phyloP scores from a whole-genome alignment of 2,113 vertebrate genomes.

The Deroptyus accipitrinus region DNA sequence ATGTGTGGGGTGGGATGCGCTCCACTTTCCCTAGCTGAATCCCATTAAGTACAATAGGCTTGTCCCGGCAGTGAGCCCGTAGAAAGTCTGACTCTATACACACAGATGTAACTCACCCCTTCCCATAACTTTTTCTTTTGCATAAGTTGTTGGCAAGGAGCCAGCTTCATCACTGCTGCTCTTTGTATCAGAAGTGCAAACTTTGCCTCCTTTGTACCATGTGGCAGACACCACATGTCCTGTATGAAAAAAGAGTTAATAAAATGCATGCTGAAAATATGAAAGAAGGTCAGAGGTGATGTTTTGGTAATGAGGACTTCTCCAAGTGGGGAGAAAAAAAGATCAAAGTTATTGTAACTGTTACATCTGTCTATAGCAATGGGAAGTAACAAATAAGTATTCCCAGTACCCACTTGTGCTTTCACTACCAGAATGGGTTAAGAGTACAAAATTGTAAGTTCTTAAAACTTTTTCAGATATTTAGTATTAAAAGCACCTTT shows the following conservation, averaged over 20 bases:
- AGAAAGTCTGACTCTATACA: neutral
- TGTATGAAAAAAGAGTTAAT: conserved; percentile 72
- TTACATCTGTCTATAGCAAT: conserved; percentile 29
- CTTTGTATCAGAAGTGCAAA: conserved; percentile 44
- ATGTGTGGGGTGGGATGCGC: neutral
- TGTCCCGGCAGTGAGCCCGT: neutral
- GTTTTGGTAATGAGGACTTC: conserved; percentile 61
- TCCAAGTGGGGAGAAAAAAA: conserved; percentile 67
- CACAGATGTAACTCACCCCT: neutral
- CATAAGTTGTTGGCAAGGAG: neutral
- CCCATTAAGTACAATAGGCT: neutral
- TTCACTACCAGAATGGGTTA: neutral
- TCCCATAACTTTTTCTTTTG: neutral
- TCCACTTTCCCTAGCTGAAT: neutral
- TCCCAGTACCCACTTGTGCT: neutral
- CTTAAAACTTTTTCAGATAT: neutral
- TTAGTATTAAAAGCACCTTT: neutral
- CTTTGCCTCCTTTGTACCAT: conserved; percentile 39
- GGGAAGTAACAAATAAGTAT: neutral
- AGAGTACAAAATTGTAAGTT: neutral
- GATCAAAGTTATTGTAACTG: conserved; percentile 50
- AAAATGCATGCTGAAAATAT: conserved; percentile 67
- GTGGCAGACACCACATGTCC: conserved; percentile 51
- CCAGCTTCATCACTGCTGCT: conserved; percentile 7
- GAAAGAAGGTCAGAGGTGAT: conserved; percentile 70